Evolutionary conservation across 2,888 invertebrate species (phyloP).

Genomic region (Seira ritae): DNA sequence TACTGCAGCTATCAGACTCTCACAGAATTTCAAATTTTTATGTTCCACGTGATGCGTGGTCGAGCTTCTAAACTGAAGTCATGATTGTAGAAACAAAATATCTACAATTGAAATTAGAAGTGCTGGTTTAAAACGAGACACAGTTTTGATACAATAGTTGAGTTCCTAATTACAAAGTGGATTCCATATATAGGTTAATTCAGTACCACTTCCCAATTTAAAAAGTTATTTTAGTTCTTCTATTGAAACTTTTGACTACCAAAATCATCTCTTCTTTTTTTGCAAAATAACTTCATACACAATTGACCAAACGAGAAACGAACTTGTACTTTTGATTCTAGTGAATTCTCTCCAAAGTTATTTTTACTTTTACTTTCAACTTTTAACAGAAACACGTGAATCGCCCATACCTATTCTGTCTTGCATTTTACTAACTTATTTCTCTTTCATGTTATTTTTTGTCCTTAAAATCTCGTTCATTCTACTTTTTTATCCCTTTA

Average conservation of each 20-base stretch:
- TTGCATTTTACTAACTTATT: neutral
- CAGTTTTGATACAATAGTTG: too few species aligned
- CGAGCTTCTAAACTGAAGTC: too few species aligned
- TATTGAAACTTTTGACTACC: neutral
- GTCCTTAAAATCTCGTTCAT: too few species aligned
- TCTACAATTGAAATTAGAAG: too few species aligned
- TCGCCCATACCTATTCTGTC: neutral
- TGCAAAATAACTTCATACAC: neutral
- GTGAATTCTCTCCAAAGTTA: neutral
- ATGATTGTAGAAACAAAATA: too few species aligned
- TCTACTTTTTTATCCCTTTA: neutral
- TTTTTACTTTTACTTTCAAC: too few species aligned
- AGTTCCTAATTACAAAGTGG: too few species aligned
- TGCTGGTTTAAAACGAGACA: too few species aligned
- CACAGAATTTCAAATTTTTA: too few species aligned
- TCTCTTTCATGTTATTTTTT: neutral
- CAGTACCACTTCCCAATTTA: neutral
- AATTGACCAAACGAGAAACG: neutral
- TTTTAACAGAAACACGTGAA: neutral
- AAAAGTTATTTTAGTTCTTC: neutral
- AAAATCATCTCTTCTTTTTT: neutral
- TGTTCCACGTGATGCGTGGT: too few species aligned
- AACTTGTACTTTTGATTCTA: neutral
- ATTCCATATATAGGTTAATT: neutral
- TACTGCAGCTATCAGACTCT: too few species aligned